Evolutionary conservation across 2,113 vertebrate genomes (phyloP).

Genomic region (Varanus salvator): DNA sequence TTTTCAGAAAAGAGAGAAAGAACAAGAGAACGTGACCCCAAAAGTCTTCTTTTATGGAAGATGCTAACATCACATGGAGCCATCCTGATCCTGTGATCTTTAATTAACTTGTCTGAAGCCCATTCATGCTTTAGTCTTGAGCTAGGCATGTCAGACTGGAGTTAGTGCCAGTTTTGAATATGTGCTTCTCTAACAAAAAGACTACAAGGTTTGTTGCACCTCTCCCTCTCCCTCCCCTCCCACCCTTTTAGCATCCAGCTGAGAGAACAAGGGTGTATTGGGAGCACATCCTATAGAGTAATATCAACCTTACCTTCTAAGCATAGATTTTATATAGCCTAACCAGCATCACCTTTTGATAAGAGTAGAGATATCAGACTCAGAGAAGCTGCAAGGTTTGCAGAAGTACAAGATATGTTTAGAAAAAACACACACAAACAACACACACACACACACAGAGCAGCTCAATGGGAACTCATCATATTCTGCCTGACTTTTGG

Average conservation of each 20-base stretch:
- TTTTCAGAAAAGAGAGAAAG: conserved; percentile 29
- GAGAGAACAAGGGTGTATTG: not conserved
- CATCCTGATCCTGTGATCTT: conserved; percentile 14
- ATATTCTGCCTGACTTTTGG: not conserved
- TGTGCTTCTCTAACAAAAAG: not conserved
- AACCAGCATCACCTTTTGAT: not conserved
- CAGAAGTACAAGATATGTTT: too few species aligned
- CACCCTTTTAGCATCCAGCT: not conserved
- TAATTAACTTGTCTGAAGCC: conserved; percentile 30
- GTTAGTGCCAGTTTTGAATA: conserved; percentile 12
- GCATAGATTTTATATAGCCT: not conserved
- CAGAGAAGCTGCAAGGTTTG: too few species aligned
- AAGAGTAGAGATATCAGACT: too few species aligned
- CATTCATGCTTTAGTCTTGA: conserved; percentile 12
- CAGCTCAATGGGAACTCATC: not conserved
- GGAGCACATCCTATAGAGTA: not conserved
- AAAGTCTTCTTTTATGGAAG: conserved; percentile 23
- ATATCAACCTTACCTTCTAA: not conserved
- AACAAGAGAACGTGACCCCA: conserved; percentile 1
- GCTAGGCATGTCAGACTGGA: not conserved
- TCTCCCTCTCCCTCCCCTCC: too few species aligned
- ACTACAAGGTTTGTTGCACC: not conserved
- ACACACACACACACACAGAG: not conserved
- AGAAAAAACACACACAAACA: too few species aligned
- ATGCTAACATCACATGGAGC: conserved; percentile 15